phyloP scores from a whole-genome alignment of 2,113 vertebrate genomes.

The Pomatorhinus ruficollis region DNA sequence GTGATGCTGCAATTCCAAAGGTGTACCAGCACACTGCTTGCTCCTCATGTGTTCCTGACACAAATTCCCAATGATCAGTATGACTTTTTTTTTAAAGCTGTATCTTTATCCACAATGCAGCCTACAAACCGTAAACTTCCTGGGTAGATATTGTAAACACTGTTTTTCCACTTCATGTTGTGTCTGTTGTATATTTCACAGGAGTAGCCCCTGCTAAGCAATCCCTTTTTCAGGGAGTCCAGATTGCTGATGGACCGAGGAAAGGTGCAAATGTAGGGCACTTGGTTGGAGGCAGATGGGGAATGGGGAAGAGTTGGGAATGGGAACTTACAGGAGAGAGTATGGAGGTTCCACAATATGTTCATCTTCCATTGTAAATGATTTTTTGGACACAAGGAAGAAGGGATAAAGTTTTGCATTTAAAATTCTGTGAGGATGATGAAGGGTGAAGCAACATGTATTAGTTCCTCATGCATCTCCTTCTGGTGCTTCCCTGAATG shows the following conservation, averaged over 20 bases:
- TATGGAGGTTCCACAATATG: background rate
- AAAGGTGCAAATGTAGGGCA: background rate
- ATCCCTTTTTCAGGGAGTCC: background rate
- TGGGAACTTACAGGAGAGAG: background rate
- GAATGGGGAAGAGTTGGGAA: background rate
- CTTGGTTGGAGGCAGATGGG: background rate
- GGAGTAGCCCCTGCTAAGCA: background rate
- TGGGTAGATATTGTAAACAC: background rate
- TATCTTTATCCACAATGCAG: background rate
- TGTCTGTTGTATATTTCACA: background rate
- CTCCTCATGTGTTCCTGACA: background rate
- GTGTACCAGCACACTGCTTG: background rate
- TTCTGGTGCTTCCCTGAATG: background rate
- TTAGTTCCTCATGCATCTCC: background rate
- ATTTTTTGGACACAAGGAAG: background rate
- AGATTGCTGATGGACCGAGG: accelerated
- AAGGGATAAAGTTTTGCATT: background rate
- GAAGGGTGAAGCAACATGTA: background rate
- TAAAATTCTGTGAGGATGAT: background rate
- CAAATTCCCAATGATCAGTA: background rate
- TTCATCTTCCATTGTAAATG: background rate
- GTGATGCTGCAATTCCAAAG: background rate
- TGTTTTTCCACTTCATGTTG: background rate
- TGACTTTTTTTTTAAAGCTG: background rate
- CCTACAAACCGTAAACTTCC: background rate